Conservation (phyloP, 2,888 invertebrate genomes). For the Mythimna vitellina region DNA sequence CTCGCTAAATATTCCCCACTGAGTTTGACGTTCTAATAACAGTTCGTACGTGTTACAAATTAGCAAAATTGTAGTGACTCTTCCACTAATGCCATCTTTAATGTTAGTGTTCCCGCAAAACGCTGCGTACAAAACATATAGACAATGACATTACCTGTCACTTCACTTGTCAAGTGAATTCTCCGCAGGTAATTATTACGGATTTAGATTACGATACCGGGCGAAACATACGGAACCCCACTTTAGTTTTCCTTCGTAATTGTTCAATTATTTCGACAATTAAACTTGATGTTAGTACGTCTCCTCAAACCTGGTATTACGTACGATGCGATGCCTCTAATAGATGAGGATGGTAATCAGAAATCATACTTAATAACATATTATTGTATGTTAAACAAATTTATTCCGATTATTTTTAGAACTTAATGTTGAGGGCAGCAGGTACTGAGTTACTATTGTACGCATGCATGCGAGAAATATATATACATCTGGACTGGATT, state of each 20-base stretch:
- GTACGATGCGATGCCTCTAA: slow-evolving; percentile 34
- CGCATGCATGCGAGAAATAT: slow-evolving; percentile 47
- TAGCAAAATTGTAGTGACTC: too few relatives aligned
- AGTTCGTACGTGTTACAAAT: too few relatives aligned
- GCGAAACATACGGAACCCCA: slow-evolving; percentile 44
- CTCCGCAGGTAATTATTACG: too few relatives aligned
- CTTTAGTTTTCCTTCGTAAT: slow-evolving; percentile 29
- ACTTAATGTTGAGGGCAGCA: slow-evolving; percentile 32
- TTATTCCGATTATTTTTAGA: slow-evolving; percentile 55
- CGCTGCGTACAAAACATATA: too few relatives aligned
- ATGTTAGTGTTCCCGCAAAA: too few relatives aligned
- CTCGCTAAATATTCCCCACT: too few relatives aligned
- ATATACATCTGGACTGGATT: slow-evolving; percentile 17
- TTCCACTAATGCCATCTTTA: too few relatives aligned
- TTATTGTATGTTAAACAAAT: slow-evolving; percentile 56
- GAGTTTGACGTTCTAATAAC: too few relatives aligned
- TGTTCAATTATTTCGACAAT: slow-evolving; percentile 61
- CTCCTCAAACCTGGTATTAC: slow-evolving; percentile 49
- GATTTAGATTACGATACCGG: background rate
- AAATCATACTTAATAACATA: slow-evolving; percentile 59
- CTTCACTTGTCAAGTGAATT: too few relatives aligned
- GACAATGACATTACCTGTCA: too few relatives aligned
- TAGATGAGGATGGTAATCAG: slow-evolving; percentile 45
- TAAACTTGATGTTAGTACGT: slow-evolving; percentile 46
- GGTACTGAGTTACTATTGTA: slow-evolving; percentile 21